Percentiles rank a stretch among this genome's conserved stretches.
Conservation (phyloP, 2,797 vertebrate genomes). For the Anguilla obscura region DNA sequence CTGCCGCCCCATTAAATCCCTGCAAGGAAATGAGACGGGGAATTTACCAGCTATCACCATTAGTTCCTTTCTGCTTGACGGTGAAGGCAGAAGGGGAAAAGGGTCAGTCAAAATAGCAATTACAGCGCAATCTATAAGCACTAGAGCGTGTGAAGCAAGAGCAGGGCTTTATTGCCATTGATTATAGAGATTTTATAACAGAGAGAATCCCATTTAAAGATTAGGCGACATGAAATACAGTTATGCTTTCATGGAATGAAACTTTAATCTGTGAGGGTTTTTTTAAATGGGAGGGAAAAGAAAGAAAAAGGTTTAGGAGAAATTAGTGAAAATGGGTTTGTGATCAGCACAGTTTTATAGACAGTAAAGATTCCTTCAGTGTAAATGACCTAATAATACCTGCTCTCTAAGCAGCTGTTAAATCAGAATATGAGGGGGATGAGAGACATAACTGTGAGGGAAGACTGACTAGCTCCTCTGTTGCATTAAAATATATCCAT, state of each 20-base stretch:
- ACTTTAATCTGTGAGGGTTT: conserved; percentile 27
- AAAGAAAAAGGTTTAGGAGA: not conserved
- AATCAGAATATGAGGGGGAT: too few relatives aligned
- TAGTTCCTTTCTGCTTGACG: conserved; percentile 41
- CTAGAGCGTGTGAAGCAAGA: conserved; percentile 59
- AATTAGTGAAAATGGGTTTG: not conserved
- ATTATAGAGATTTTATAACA: conserved; percentile 69
- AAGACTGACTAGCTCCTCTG: too few relatives aligned
- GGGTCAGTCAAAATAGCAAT: conserved; percentile 40
- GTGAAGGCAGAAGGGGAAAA: conserved; percentile 1
- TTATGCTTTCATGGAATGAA: conserved; percentile 71
- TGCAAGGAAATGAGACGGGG: conserved; percentile 26
- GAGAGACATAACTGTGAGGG: too few relatives aligned
- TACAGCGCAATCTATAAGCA: conserved; percentile 37
- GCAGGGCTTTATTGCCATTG: conserved; percentile 70
- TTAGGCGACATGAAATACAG: conserved; percentile 69
- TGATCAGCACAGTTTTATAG: not conserved
- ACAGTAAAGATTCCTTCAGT: too few relatives aligned
- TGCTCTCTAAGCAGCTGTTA: too few relatives aligned
- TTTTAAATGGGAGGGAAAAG: not conserved
- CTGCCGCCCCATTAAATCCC: conserved; percentile 47
- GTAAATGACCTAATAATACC: too few relatives aligned
- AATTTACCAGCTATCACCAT: conserved; percentile 23
- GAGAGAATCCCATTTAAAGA: conserved; percentile 76
- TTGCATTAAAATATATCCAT: too few relatives aligned